Percentiles rank a stretch among this genome's conserved stretches.
Conservation (phyloP, 1,140 invertebrate species). For the Zelostemma sp. region DNA sequence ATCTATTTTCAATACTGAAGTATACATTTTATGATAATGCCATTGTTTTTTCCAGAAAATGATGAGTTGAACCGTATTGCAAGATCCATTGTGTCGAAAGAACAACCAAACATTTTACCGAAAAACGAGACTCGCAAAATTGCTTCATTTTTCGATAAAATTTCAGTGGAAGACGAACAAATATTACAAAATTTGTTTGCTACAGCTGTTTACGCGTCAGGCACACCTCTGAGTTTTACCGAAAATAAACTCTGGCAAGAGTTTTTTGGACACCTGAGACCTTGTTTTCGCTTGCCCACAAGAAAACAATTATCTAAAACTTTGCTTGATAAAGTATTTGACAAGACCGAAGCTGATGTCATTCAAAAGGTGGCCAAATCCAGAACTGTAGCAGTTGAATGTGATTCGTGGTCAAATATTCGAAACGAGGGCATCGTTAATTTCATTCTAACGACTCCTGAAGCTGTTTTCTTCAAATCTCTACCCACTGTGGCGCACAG, state of each 20-base stretch:
- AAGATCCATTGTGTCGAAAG: too few relatives aligned
- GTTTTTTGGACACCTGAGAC: conserved; percentile 35
- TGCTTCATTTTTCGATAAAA: too few relatives aligned
- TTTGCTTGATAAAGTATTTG: conserved; percentile 32
- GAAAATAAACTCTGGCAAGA: conserved; percentile 28
- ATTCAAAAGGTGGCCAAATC: conserved; percentile 32
- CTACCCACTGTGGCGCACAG: conserved; percentile 34
- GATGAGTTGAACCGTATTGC: too few relatives aligned
- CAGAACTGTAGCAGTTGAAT: conserved; percentile 42
- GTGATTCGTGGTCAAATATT: conserved; percentile 55
- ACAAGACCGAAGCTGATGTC: conserved; percentile 24
- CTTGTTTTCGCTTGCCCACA: conserved; percentile 38
- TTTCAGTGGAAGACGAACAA: too few relatives aligned
- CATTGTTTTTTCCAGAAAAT: too few relatives aligned
- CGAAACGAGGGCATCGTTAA: conserved; percentile 51
- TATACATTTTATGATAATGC: too few relatives aligned
- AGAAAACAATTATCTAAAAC: conserved; percentile 33
- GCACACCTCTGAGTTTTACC: background rate
- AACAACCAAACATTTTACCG: too few relatives aligned
- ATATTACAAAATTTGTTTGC: background rate
- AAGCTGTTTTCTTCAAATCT: conserved; percentile 52
- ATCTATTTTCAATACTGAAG: too few relatives aligned
- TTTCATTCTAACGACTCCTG: conserved; percentile 50
- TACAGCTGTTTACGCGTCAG: background rate
- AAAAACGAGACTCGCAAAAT: too few relatives aligned